These are phyloP conservation scores for Conus canariensis DNA, from an alignment of 2,888 invertebrate genomes.

Conservation along the genomic window DNA sequence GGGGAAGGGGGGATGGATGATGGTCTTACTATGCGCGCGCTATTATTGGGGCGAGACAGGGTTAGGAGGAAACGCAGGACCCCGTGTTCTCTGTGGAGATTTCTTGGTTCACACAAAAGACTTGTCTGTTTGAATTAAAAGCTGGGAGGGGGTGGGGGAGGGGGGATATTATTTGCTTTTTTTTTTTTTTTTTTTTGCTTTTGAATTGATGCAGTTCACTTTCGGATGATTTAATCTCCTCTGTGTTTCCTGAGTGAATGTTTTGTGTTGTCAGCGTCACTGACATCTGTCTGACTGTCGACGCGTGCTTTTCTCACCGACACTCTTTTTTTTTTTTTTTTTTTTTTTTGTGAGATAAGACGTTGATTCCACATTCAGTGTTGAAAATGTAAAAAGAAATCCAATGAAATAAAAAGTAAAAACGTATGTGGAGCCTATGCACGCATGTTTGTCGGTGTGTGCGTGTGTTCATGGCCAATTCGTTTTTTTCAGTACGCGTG, in stretches of 20 bases:
- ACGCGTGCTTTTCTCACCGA: neutral
- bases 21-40: neutral
- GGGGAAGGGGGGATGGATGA: too few species aligned
- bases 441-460: too few species aligned
- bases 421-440: too few species aligned
- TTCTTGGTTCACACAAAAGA: constrained; percentile 1
- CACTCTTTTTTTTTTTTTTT: neutral
- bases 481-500: neutral
- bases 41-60: neutral
- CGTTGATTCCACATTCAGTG: neutral
- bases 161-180: too few species aligned
- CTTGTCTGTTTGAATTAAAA: neutral
- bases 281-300: neutral
- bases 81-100: too few species aligned
- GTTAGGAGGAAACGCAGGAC: too few species aligned
- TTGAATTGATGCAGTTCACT: neutral
- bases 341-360: neutral
- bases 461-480: too few species aligned
- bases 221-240: neutral
- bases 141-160: too few species aligned
- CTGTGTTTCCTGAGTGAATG: neutral
- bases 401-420: too few species aligned
- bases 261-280: neutral
- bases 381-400: neutral
- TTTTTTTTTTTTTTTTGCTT: neutral